Percentiles rank a stretch among this genome's conserved stretches.
Evolutionary conservation across 53 echinoderm and acorn worm genomes (phyloP).

Genomic region (Echinometra lucunter): DNA sequence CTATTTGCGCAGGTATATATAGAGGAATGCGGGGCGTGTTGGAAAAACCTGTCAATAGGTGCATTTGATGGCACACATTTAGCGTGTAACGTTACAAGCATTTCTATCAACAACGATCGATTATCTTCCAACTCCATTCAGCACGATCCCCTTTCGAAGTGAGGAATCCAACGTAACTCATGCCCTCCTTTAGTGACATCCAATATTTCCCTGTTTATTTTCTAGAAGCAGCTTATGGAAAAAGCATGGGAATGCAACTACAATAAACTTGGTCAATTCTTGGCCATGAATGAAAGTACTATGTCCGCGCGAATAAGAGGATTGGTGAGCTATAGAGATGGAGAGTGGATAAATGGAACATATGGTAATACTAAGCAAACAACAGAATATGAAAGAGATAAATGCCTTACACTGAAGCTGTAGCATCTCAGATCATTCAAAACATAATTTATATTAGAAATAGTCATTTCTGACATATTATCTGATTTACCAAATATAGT

Average conservation of each 20-base stretch:
- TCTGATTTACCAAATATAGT: not conserved
- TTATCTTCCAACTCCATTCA: not conserved
- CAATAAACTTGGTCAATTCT: conserved; percentile 1
- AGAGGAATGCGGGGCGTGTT: not conserved
- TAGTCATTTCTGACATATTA: not conserved
- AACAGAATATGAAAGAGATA: not conserved
- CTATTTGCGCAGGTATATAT: not conserved
- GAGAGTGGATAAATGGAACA: not conserved
- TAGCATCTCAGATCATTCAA: not conserved
- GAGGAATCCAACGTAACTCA: not conserved
- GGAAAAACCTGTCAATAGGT: conserved; percentile 21
- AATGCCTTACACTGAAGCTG: not conserved
- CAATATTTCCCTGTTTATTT: conserved; percentile 54
- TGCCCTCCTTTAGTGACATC: conserved; percentile 15
- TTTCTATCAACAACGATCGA: conserved; percentile 46
- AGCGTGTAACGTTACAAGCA: conserved; percentile 40
- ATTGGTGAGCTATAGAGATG: not conserved
- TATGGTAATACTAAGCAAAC: not conserved
- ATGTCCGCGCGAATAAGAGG: not conserved
- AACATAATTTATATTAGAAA: not conserved
- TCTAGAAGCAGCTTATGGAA: not conserved
- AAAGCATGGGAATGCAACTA: conserved; percentile 19
- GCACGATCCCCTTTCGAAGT: not conserved
- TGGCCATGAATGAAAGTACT: not conserved
- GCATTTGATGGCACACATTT: conserved; percentile 53